Base-by-base conservation (phyloP, 2,888 invertebrate genomes). In the Sinotaia quadrata region DNA sequence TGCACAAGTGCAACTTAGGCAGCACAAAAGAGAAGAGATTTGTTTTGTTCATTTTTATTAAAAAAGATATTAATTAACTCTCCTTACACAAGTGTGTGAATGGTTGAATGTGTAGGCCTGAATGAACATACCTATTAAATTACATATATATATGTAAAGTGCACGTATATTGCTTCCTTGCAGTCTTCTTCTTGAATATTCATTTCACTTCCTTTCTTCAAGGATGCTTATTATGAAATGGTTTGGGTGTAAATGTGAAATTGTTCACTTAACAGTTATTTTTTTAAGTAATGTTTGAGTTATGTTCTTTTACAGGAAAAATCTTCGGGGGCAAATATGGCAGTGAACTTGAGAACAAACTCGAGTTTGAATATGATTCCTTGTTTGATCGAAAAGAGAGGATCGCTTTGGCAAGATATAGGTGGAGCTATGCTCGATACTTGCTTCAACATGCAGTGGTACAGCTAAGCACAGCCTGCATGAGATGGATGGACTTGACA, bases 251-350 rank as follows among this genome's bases (percentile, higher is more conserved):
- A n/a, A n/a, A 18, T 41, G 18, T 15, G 12, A 41, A 18, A 15
- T 41, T 12, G 12, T 15, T 41, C 44, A 41, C 12, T 41, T 12
- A 41, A 41, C 12, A 41, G 18, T 12, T 41, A 41, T 41, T 41
- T 41, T 41, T 41, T 41, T 41, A 41, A 15, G 12, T 41, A 41
- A 15, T 18, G n/a, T n/a, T n/a, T n/a, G n/a, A n/a, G n/a, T n/a
- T n/a, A n/a, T n/a, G n/a, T n/a, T 63, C 59, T 73, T 52, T 68
- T 76, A 18, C 77, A 89, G 90, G 85, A 65, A 80, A 81, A 27
- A 88, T 91, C 24, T 91, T 91, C 77, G 89, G 89, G 29, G 90
- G 90, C 0, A 86, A 88, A 37, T 91, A 91, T 76, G 91, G 90
- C 0, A 90, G 90, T 69, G 88, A 88, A 18, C 75, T 84, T 59